A percentile compares a stretch with the other conserved stretches of the same genome.
phyloP scores from a whole-genome alignment of 2,113 vertebrate genomes.

The Cacatua alba region DNA sequence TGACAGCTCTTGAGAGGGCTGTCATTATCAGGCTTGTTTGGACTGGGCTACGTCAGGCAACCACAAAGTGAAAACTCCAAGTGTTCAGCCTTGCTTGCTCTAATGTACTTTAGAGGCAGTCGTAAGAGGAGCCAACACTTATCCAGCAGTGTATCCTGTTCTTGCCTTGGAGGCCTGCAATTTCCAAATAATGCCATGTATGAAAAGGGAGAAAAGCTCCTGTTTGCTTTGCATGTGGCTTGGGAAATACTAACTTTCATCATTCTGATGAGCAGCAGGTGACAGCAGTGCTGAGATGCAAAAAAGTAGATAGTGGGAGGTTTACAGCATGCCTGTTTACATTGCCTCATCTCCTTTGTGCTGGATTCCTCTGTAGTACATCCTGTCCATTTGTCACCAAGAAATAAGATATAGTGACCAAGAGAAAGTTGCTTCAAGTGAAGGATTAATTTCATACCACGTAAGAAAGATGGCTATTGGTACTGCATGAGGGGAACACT shows the following conservation, averaged over 20 bases:
- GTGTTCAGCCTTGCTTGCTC: background rate
- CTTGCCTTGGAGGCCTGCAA: background rate
- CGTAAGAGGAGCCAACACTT: background rate
- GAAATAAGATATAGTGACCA: slow-evolving; percentile 56
- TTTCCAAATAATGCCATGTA: background rate
- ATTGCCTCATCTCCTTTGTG: background rate
- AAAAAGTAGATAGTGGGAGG: background rate
- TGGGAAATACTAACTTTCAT: background rate
- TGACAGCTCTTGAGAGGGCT: background rate
- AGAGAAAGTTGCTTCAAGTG: background rate
- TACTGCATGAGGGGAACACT: slow-evolving; percentile 11
- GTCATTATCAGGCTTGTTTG: slow-evolving; percentile 6
- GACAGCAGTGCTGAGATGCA: background rate
- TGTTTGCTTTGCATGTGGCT: background rate
- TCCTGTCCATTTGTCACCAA: slow-evolving; percentile 18
- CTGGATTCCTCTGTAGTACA: background rate
- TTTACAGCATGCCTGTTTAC: background rate
- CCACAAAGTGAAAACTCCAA: background rate
- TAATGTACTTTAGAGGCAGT: background rate
- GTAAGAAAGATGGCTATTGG: slow-evolving; percentile 28
- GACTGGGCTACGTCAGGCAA: background rate
- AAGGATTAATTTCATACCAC: slow-evolving; percentile 36
- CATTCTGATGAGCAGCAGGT: background rate
- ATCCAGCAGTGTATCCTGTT: background rate
- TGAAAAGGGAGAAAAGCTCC: background rate